These are phyloP conservation scores for Gasteruption jaculator DNA, from an alignment of 2,888 invertebrate genomes.

Conservation along the genomic window DNA sequence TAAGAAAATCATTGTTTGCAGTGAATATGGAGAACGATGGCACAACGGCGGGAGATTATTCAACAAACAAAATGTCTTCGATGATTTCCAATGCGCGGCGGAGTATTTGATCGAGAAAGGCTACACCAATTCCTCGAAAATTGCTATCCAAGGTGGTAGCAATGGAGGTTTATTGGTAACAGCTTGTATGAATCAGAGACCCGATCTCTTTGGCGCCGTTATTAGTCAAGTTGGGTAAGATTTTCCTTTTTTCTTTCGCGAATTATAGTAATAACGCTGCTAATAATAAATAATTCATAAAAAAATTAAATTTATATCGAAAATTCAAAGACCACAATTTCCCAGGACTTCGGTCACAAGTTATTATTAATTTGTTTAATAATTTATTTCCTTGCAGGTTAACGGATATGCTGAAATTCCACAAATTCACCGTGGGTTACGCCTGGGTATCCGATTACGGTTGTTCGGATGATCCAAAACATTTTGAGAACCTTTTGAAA, in stretches of 20 bases:
- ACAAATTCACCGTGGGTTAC: conserved; percentile 96
- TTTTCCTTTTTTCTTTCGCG: neutral
- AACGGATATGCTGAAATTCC: conserved; percentile 94
- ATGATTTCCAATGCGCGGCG: conserved; percentile 92
- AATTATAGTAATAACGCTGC: conserved; percentile 12
- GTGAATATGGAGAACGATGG: conserved; percentile 97
- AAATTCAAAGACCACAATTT: neutral
- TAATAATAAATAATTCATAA: neutral
- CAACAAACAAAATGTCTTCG: conserved; percentile 96
- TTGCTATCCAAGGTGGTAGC: conserved; percentile 91
- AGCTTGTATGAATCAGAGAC: conserved; percentile 91
- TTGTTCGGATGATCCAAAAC: conserved; percentile 77
- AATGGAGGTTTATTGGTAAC: conserved; percentile 97
- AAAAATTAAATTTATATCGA: conserved; percentile 4
- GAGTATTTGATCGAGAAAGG: conserved; percentile 77
- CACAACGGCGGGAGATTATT: conserved; percentile 86
- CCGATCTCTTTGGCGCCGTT: conserved; percentile 89
- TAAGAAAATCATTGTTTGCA: conserved; percentile 42
- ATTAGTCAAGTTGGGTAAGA: conserved; percentile 91
- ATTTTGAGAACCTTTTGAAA: conserved; percentile 79
- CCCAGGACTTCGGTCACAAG: neutral
- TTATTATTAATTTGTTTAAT: too few species aligned
- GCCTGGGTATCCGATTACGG: conserved; percentile 98
- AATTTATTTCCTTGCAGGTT: conserved; percentile 60
- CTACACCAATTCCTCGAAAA: conserved; percentile 71